Evolutionary conservation across 1,140 invertebrate species (phyloP), one percentile per base, ranked within the genome.

Genomic region (Megathymus violae): DNA sequence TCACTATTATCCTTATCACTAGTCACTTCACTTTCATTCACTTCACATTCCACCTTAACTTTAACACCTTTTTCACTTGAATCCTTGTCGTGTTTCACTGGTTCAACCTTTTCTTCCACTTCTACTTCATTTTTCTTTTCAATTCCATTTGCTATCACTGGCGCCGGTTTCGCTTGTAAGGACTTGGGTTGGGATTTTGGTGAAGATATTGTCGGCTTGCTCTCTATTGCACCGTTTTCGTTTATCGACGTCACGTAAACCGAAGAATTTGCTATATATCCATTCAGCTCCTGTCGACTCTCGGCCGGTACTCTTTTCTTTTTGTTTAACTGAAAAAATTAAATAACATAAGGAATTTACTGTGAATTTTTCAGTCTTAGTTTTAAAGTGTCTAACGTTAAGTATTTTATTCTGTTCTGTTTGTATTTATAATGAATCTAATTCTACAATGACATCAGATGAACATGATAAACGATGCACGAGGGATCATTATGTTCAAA

Each of bases 231-330:
- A 71, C 94, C 93, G 74, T 93, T 94, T 72, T 94, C 93, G 74
- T 93, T 93, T 63, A 94, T 94, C 52, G 95, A 95, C 48, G 95
- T 96, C 59, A 96, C 95, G 91, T 96, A 96, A 61, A 96, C 95
- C 15, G 95, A 94, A 25, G 94, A 94, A 81, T 93, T 94, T 69
- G 94, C 94, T 65, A 95, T 94, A 81, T 95, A 94, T 13, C 94
- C 94, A 92, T 95, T 95, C 62, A 95, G 87, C 64, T 96, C 95
- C 81, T 94, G 93, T 62, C 92, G 67, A 62, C 83, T 89, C 52
- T 89, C 86, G 22, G 86, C 76, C 65, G 92, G 91, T 64, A 93
- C 78, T 22, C 91, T 87, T 76, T 93, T 92, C 72, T 93, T 92
- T 82, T 94, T 93, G 83, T 94, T 95, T 77, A 95, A 84, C 94